These are phyloP conservation scores for Gandaritis pyraliata DNA, from an alignment of 2,888 invertebrate species.

Conservation along the genomic window DNA sequence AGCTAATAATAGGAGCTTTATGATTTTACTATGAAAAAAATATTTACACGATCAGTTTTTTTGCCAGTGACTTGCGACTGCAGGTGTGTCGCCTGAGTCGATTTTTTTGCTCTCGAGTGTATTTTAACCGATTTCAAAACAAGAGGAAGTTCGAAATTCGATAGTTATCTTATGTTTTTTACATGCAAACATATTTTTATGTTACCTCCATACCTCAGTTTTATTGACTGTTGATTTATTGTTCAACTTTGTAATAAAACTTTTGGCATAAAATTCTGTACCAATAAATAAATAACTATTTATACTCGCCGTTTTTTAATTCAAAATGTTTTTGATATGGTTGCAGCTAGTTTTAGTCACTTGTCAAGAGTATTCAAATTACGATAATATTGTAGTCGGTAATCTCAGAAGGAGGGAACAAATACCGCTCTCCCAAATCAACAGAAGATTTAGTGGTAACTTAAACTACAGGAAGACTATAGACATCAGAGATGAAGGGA, in stretches of 20 bases:
- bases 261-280: neutral
- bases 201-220: neutral
- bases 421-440: constrained; percentile 32
- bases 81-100: no score
- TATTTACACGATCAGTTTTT: no score
- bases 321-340: constrained; percentile 27
- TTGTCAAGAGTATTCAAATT: constrained; percentile 27
- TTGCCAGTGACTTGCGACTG: no score
- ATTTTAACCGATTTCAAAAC: neutral
- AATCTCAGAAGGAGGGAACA: constrained; percentile 36
- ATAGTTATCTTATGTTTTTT: no score
- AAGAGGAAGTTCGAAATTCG: no score
- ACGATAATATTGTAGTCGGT: constrained; percentile 29
- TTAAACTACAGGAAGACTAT: constrained; percentile 40
- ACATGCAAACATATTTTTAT: no score
- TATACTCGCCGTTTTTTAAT: neutral
- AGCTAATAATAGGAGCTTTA: no score
- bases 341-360: constrained; percentile 26
- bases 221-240: neutral
- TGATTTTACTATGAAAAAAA: no score
- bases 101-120: no score
- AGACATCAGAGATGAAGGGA: constrained; percentile 29
- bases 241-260: neutral
- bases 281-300: neutral
- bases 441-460: constrained; percentile 24